Evolutionary conservation across 2,797 vertebrate genomes (phyloP), one percentile per base, ranked within the genome.

Genomic region (Eidolon dupreanum): DNA sequence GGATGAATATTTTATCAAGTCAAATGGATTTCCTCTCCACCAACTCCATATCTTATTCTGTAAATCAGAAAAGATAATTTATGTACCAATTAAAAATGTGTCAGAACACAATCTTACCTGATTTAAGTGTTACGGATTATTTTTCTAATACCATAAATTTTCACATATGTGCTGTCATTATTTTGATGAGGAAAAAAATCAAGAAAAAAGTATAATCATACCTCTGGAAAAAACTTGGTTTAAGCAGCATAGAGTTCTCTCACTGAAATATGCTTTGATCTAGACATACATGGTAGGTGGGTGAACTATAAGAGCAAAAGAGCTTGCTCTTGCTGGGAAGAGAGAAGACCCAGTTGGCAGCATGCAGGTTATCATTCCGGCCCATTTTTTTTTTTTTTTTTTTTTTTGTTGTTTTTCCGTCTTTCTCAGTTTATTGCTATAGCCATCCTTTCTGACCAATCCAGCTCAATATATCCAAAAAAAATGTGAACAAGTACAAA

Each of bases 31-130:
- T 83, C 5, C 26, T 79, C 49, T 82, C 41, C 10, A 65, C 22
- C 15, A 59, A 33, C 33, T 66, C 10, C 31, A 31, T 59, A 63
- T 91, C 81, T 88, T 79, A 77, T 70, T 81, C 49, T 90, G 24
- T 51, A 93, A 90, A 87, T 43, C 61, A 93, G 53, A 59, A 87
- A 70, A 94, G n/a, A 79, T 87, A 77, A 81, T 93, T 88, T 78
- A 82, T 85, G 24, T 84, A 26, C 31, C 66, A 96, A 65, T 94
- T 93, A 94, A 73, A 74, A 87, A 74, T 88, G 61, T 93, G 31
- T 84, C 43, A 70, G 61, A 43, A 63, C 12, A 84, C 41, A 86
- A 17, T 93, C 68, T 94, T 95, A 73, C 24, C 28, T 53, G 9
- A 92, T 81, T 90, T 78, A 94, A 84, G 43, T 71, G 10, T 16